phyloP scores from a whole-genome alignment of 2,888 invertebrate genomes.

The Drosophila anomalata region DNA sequence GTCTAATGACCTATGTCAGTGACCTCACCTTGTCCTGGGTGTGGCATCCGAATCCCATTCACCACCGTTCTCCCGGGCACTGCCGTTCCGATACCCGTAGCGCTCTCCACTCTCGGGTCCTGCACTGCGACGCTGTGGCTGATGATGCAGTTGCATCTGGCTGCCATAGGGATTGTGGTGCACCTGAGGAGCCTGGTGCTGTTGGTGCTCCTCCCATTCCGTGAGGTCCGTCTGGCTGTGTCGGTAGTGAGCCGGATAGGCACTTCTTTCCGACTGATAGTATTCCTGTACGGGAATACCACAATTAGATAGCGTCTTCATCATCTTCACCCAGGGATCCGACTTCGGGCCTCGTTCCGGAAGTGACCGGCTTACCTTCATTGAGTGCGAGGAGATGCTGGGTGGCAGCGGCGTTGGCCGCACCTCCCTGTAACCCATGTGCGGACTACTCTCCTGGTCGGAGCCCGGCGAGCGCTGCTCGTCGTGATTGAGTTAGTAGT shows the following conservation, averaged over 20 bases:
- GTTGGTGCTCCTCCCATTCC: constrained; percentile 84
- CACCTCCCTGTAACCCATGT: constrained; percentile 85
- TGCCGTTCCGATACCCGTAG: constrained; percentile 82
- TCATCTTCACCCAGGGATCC: background rate
- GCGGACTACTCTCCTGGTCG: constrained; percentile 84
- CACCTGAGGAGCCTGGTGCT: constrained; percentile 64
- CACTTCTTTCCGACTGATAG: constrained; percentile 85
- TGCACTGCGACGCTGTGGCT: constrained; percentile 74
- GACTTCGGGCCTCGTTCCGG: constrained; percentile 2
- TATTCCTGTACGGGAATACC: constrained; percentile 84
- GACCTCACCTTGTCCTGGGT: constrained; percentile 67
- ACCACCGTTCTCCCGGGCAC: constrained; percentile 80
- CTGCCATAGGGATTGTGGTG: constrained; percentile 83
- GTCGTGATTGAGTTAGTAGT: constrained; percentile 36
- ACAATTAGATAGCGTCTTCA: constrained; percentile 37
- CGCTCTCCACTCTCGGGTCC: constrained; percentile 74
- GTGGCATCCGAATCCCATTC: constrained; percentile 82
- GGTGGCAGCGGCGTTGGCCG: constrained; percentile 86
- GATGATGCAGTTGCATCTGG: constrained; percentile 71
- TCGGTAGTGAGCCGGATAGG: constrained; percentile 84
- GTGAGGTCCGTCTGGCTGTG: constrained; percentile 84
- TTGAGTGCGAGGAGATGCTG: constrained; percentile 89
- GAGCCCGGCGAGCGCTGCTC: constrained; percentile 84
- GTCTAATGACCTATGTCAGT: background rate
- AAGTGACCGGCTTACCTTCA: constrained; percentile 86